Percentiles rank a stretch among this genome's conserved stretches.
Evolutionary conservation across 1,140 invertebrate species (phyloP).

Genomic region (Mycetomoellerius zeteki): DNA sequence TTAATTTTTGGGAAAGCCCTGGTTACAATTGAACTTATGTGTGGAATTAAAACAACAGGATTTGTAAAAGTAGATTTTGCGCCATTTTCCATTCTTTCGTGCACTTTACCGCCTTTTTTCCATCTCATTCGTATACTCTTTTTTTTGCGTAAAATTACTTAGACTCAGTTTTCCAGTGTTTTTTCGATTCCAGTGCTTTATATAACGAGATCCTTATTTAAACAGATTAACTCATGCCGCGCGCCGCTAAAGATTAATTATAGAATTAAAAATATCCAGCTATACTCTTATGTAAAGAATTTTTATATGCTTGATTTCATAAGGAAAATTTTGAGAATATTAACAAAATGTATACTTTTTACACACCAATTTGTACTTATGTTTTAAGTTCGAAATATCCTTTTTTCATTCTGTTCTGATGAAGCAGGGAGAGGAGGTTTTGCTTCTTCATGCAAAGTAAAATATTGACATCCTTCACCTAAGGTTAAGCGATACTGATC

Average conservation of each 20-base stretch:
- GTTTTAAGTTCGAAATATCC: background rate
- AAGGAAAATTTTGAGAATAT: background rate
- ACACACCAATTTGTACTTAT: background rate
- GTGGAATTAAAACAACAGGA: conserved; percentile 66
- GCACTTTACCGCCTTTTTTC: background rate
- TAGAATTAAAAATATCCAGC: conserved; percentile 13
- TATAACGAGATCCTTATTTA: background rate
- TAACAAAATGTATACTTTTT: background rate
- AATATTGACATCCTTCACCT: conserved; percentile 43
- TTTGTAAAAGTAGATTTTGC: conserved; percentile 61
- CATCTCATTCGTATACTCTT: background rate
- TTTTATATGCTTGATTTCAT: background rate
- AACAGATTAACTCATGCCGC: conserved; percentile 21
- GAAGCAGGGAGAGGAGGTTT: background rate
- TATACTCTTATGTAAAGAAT: background rate
- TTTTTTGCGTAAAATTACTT: conserved; percentile 13
- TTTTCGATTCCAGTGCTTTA: conserved; percentile 8
- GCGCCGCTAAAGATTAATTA: conserved; percentile 19
- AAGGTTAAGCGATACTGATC: conserved; percentile 35
- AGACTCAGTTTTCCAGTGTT: background rate
- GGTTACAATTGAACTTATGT: conserved; percentile 64
- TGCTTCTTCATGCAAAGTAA: background rate
- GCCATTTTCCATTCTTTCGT: conserved; percentile 34
- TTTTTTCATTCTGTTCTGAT: background rate
- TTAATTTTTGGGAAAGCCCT: conserved; percentile 71